Percentiles rank a stretch among this genome's conserved stretches.
These are phyloP conservation scores for Geococcyx californianus DNA, from an alignment of 2,113 vertebrate species.

Conservation along the genomic window DNA sequence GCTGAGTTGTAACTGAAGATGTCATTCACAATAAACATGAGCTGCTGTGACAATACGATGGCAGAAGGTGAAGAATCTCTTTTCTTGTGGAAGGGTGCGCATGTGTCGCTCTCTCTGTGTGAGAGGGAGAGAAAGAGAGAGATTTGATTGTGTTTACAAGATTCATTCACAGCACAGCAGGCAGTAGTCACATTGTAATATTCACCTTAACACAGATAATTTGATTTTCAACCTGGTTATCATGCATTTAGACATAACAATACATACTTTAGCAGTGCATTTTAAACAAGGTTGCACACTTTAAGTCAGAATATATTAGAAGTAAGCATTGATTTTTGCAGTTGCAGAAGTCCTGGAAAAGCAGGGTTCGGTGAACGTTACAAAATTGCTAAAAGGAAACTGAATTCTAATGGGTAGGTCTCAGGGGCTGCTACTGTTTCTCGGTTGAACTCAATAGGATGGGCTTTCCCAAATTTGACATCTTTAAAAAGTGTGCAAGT, in stretches of 20 bases:
- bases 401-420: not conserved
- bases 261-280: constrained; percentile 86
- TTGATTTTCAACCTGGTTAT: constrained; percentile 85
- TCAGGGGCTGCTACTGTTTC: not conserved
- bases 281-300: constrained; percentile 86
- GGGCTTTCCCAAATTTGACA: not conserved
- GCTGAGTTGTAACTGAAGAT: constrained; percentile 67
- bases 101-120: not conserved
- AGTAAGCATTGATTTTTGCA: constrained; percentile 66
- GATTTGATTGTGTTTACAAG: constrained; percentile 84
- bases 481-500: not conserved
- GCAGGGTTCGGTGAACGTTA: not conserved
- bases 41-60: constrained; percentile 62
- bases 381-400: constrained; percentile 33
- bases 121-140: constrained; percentile 27
- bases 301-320: constrained; percentile 81
- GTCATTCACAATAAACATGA: constrained; percentile 72
- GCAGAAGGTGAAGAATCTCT: constrained; percentile 70
- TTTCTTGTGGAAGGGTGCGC: constrained; percentile 18
- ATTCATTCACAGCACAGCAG: constrained; percentile 89
- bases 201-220: constrained; percentile 83
- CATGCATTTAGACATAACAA: constrained; percentile 81
- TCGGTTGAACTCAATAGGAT: not conserved
- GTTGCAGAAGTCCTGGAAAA: constrained; percentile 49
- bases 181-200: constrained; percentile 82